Evolutionary conservation across 2,113 vertebrate species (phyloP), one percentile per base, ranked within the genome.

Genomic region (Todiramphus saurophagus): DNA sequence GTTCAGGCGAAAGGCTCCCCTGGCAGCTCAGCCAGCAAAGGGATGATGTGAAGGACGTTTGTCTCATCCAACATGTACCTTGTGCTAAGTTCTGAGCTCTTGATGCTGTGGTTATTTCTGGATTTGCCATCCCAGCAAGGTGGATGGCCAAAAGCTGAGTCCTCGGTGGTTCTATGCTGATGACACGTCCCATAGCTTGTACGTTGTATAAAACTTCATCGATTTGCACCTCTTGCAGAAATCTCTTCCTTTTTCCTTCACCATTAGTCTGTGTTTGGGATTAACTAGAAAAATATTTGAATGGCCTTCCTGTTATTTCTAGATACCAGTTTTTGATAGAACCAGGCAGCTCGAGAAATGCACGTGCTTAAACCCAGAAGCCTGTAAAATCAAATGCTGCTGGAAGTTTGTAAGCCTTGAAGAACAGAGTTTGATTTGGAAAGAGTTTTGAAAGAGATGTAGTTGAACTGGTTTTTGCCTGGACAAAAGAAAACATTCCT

Each of bases 181-280:
- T 25, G 27, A n/a, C 37, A 53, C 0, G 0, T 82, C n/a, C 64
- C 37, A 10, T 11, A 46, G 46, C 23, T 50, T 31, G 1, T 5
- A 10, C 0, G 11, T 12, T 43, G 33, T 31, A 12, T 53, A 33
- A 88, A 85, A 68, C 18, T 30, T 58, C 27, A 31, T 3, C 33
- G 43, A 39, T 41, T 16, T 50, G 48, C 53, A 72, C 12, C 17
- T 67, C 41, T 39, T 67, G 56, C 50, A 67, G 89, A 93, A 69
- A n/a, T 10, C 7, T 93, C 60, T 78, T 43, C 39, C 55, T 64
- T 58, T 43, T 69, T 35, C 70, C 83, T 56, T 31, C 39, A 58
- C 41, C 35, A 16, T 72, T 64, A n/a, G 4, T 17, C 67, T 51
- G 20, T 46, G 50, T 31, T 85, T 64, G 21, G 69, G 35, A 78